Base-by-base conservation (phyloP, 1,140 invertebrate species). In the Camponotus floridanus region DNA sequence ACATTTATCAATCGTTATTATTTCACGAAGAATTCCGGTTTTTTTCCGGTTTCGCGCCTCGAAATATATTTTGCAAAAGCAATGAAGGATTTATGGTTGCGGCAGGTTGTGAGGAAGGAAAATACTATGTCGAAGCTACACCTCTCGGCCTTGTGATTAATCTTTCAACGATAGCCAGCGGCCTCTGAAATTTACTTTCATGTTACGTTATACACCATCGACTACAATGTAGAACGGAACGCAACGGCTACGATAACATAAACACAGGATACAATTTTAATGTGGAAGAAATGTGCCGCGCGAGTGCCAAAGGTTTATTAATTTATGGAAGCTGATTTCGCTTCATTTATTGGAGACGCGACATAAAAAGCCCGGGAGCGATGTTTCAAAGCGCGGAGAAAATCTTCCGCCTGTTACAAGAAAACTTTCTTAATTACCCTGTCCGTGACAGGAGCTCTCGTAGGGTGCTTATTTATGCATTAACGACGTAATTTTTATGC, bases 121-220 rank as follows among this genome's bases (percentile, higher is more conserved):
- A 86, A 87, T 79, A 59, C 74, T 79, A 79, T 9, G 57, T 65
- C 67, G 67, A 79, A 87, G 59, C n/a, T 79, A 51, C 61, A 85
- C 26, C 31, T 57, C 36, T 64, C 57, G 68, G 55, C 48, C 74
- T 83, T 74, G 74, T 6, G 51, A 86, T 86, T 76, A 80, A 87
- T 87, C 74, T 87, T 87, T 87, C 67, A 86, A 11, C 26, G 36
- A 83, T 83, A 15, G 31, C 31, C 48, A 31, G 48, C 45, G 55
- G 26, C 48, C 68, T 31, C 31, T 48, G 76, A 86, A 87, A 87
- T 87, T 87, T 87, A 87, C 76, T 73, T 86, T 59, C 39, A 48
- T 31, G 48, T 64, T 39, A 39, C 42, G 21, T 70, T 62, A 81
- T 31, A 62, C 71, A 86, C 31, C 51, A 61, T 71, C 55, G 79